Base-by-base conservation (phyloP, 2,797 vertebrate genomes). In the Betta splendens region DNA sequence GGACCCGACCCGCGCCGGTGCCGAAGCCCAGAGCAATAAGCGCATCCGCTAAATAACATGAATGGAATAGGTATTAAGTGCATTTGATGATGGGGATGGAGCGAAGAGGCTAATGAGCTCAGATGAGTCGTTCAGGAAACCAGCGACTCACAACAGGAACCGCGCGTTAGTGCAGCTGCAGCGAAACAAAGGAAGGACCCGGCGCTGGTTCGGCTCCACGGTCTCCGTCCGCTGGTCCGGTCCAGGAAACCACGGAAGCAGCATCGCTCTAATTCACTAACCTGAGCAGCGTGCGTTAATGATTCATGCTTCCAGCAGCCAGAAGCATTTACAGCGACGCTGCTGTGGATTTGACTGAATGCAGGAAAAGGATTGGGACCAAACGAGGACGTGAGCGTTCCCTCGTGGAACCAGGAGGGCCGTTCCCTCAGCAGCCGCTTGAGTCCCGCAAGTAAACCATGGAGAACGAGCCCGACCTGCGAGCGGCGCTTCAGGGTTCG, bases 241-340 rank as follows among this genome's bases (percentile, higher is more conserved):
- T 44, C 39, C 22, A 23, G 39, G 23, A 55, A 52, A 55, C 21
- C 11, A 47, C 1, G 23, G 25, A 25, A 45, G 12, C 35, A 22
- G 53, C 37, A 67, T 60, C 69, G 43, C 46, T 71, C 26, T 37
- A 63, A 51, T 54, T 56, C 33, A 45, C 36, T 49, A 13, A 54
- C 18, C 38, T 56, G 16, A 25, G 60, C 44, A 20, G 52, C 32
- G 74, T 37, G 61, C 61, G 58, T 51, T 43, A 44, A 42, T 5
- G 39, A 73, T 83, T 80, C 9, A 74, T 74, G 77, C 53, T 72
- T 3, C 3, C 28, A 62, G 57, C 32, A 31, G 54, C 7, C 45
- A 60, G 66, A 44, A 5, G 38, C 47, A 66, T 56, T 20, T 56
- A 47, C 48, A 20, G 32, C 5, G 17, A 65, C 18, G 21, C 17